Base-by-base conservation (phyloP, 2,888 invertebrate genomes). In the Eristalinus sepulchralis region DNA sequence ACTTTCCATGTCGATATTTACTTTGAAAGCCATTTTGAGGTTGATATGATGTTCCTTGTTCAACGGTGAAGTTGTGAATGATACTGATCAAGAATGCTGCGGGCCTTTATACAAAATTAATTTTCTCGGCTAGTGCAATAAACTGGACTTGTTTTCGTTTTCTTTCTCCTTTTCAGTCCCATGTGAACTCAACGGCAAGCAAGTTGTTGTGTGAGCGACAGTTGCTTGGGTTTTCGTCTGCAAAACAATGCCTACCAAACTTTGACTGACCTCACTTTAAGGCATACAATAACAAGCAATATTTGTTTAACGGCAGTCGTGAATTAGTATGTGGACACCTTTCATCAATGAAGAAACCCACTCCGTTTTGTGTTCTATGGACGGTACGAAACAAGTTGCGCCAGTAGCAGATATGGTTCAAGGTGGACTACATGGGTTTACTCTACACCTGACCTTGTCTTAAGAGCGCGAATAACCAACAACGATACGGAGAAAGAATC, bases 21-120 rank as follows among this genome's bases (percentile, higher is more conserved):
- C 79, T 55, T 79, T 79, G 60, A 72, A 72, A 20, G 60, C 72
- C 79, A 79, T 79, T 60, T 71, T 64, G 10, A n/a, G 20, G 20
- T 57, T 63, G 27, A 27, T 62, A 57, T 60, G 55, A 62, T 77
- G 57, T 71, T 78, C 70, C 64, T 64, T 70, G 57, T 11, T 59
- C n/a, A 47, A 59, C 47, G 63, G 39, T 10, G 24, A 34, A 59
- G 71, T 39, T 39, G 78, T 64, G 78, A 78, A 78, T 78, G 78
- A 78, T 64, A 22, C 24, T 39, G 0, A 22, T 0, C 8, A 13
- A 59, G 39, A 71, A 59, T 8, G 3, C 8, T 22, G 6, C 22
- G 39, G n/a, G 22, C 78, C 71, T 71, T 78, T 78, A 78, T 78
- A 78, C 64, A 6, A 71, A 78, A 39, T 64, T 57, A 8, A 20